Evolutionary conservation across 2,113 vertebrate genomes (phyloP).

Genomic region (Austrofundulus limnaeus): DNA sequence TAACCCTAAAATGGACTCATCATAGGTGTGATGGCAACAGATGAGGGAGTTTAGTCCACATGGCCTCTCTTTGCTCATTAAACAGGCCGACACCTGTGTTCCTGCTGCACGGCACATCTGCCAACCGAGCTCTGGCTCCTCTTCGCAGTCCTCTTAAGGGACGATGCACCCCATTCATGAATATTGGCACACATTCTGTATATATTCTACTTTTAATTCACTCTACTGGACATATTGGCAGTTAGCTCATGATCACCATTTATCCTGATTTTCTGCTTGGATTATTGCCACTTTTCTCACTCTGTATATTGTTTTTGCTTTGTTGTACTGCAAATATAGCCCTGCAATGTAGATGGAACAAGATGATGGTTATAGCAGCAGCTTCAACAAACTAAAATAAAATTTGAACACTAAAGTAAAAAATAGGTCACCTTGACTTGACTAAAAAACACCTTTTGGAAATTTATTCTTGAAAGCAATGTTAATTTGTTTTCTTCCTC

Average conservation of each 20-base stretch:
- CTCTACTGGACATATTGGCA: constrained; percentile 1
- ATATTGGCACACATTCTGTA: constrained; percentile 34
- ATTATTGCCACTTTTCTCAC: not conserved
- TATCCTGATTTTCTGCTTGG: constrained; percentile 7
- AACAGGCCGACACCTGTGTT: constrained; percentile 71
- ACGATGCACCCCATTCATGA: constrained; percentile 42
- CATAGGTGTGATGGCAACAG: constrained; percentile 75
- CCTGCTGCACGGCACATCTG: constrained; percentile 75
- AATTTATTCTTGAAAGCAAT: too few species aligned
- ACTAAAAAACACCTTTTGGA: too few species aligned
- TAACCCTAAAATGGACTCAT: constrained; percentile 75
- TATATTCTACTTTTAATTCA: constrained; percentile 38
- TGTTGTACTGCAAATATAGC: not conserved
- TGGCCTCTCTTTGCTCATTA: constrained; percentile 72
- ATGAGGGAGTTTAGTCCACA: constrained; percentile 77
- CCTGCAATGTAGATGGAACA: not conserved
- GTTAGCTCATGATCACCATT: constrained; percentile 7
- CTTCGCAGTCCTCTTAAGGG: constrained; percentile 36
- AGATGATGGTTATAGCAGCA: not conserved
- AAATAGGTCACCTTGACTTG: too few species aligned
- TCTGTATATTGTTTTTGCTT: not conserved
- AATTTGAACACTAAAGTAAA: not conserved
- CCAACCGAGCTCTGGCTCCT: constrained; percentile 40
- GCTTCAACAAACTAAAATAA: too few species aligned
- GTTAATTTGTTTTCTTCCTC: too few species aligned